Conservation (phyloP, 2,888 invertebrate genomes). For the Schrankia costaestrigalis region DNA sequence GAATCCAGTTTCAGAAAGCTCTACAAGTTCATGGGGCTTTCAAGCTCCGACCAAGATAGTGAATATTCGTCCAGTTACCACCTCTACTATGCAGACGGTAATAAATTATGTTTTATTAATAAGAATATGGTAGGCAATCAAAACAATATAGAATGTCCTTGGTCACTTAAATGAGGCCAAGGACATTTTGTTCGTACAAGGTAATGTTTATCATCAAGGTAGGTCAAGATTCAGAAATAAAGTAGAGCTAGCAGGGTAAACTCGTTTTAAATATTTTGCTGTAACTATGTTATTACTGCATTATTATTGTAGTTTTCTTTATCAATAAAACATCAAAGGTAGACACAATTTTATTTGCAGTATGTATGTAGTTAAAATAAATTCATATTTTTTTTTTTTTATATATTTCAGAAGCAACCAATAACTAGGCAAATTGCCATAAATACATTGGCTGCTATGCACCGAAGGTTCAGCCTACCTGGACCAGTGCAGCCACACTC, state of each 20-base stretch:
- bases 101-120: constrained; percentile 1
- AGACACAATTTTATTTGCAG: neutral
- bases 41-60: constrained; percentile 57
- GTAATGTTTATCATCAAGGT: too few relatives aligned
- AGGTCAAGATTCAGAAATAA: too few relatives aligned
- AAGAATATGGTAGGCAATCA: too few relatives aligned
- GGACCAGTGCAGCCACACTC: constrained; percentile 78
- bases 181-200: too few relatives aligned
- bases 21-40: constrained; percentile 60
- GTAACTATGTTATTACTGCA: too few relatives aligned
- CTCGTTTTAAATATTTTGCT: too few relatives aligned
- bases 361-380: neutral
- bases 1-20: constrained; percentile 47
- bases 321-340: neutral
- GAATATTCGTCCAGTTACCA: constrained; percentile 46
- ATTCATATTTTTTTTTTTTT: neutral
- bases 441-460: constrained; percentile 84
- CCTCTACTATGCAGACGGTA: constrained; percentile 63
- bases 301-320: too few relatives aligned
- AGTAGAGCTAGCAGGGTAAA: too few relatives aligned
- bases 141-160: too few relatives aligned
- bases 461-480: constrained; percentile 78
- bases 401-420: constrained; percentile 69
- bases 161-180: too few relatives aligned
- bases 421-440: constrained; percentile 84